Conservation (phyloP, 2,888 invertebrate species). For the Ganaspis brasiliensis region DNA sequence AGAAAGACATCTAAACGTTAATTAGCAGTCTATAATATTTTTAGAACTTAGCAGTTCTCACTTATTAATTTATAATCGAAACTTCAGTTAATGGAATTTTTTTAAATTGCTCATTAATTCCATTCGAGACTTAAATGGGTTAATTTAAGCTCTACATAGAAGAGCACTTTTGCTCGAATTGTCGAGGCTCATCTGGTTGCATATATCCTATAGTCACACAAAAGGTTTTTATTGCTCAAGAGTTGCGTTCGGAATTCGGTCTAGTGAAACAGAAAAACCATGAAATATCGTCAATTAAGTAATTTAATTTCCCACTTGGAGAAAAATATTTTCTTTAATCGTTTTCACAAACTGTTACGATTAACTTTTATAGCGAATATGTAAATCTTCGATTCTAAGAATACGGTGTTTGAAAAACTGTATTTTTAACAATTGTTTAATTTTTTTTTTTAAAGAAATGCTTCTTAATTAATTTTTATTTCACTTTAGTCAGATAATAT, state of each 20-base stretch:
- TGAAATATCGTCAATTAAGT: not conserved
- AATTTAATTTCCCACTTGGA: not conserved
- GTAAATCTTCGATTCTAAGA: too few species aligned
- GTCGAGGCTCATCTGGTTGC: not conserved
- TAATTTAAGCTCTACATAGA: not conserved
- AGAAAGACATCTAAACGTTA: too few species aligned
- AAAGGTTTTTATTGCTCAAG: slow-evolving; percentile 17
- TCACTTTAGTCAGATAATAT: too few species aligned
- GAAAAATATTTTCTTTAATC: not conserved
- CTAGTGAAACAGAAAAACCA: not conserved
- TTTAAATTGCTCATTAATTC: not conserved
- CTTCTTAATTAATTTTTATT: too few species aligned
- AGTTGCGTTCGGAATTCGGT: slow-evolving; percentile 12
- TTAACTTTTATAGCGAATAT: not conserved
- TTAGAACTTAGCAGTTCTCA: not conserved
- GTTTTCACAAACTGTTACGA: not conserved
- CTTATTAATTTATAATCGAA: not conserved
- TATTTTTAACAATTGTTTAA: too few species aligned
- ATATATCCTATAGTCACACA: slow-evolving; percentile 9
- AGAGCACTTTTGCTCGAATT: slow-evolving; percentile 19
- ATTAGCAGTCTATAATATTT: not conserved
- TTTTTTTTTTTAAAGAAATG: too few species aligned
- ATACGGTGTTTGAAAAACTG: too few species aligned
- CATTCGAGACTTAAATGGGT: not conserved
- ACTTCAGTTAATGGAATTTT: not conserved